phyloP scores from a whole-genome alignment of 1,140 invertebrate genomes.

The Drosophila parvula region DNA sequence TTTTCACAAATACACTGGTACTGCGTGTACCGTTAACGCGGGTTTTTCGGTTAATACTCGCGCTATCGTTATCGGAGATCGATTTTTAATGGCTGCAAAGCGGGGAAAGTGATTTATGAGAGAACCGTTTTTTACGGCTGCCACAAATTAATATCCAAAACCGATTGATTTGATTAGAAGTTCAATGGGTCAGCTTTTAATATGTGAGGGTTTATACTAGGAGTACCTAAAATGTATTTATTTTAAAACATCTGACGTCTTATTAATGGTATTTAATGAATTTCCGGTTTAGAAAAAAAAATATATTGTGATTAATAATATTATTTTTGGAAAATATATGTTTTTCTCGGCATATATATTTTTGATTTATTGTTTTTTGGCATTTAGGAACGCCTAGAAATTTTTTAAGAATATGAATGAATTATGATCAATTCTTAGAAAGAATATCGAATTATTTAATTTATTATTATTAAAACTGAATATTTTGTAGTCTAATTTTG shows the following conservation, averaged over 20 bases:
- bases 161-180: slow-evolving; percentile 11
- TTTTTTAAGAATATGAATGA: background rate
- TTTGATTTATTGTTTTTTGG: slow-evolving; percentile 1
- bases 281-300: background rate
- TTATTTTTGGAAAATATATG: background rate
- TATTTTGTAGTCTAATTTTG: background rate
- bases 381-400: background rate
- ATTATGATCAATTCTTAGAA: background rate
- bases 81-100: slow-evolving; percentile 55
- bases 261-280: background rate
- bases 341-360: background rate
- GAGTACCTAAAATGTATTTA: too few species aligned
- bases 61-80: slow-evolving; percentile 43
- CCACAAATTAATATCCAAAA: slow-evolving; percentile 39
- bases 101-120: slow-evolving; percentile 54
- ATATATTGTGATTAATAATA: background rate
- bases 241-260: background rate
- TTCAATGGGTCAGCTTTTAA: slow-evolving; percentile 7
- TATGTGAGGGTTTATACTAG: background rate
- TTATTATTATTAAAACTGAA: background rate
- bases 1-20: background rate
- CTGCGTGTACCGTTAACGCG: slow-evolving; percentile 8
- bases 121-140: slow-evolving; percentile 34
- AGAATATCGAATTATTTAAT: background rate
- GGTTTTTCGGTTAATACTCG: slow-evolving; percentile 20